Evolutionary conservation across 2,113 vertebrate genomes (phyloP).

Genomic region (Globicephala melas): DNA sequence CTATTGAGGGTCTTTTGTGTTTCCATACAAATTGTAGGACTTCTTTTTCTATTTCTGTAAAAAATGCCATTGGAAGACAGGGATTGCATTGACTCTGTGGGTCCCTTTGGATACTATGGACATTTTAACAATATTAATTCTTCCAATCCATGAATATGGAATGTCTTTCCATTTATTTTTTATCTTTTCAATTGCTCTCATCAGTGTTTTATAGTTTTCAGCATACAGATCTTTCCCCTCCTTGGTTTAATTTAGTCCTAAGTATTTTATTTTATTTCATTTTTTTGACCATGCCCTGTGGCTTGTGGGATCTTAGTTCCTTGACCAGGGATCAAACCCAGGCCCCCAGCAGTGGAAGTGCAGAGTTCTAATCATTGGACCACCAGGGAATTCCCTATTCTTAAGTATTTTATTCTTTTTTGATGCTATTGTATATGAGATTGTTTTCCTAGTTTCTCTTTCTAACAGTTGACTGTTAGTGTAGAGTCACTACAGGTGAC

Average conservation of each 20-base stretch:
- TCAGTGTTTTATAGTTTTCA: background rate
- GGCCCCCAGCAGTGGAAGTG: no score
- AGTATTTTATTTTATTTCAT: background rate
- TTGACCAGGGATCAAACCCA: no score
- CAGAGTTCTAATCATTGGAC: no score
- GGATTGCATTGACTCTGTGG: background rate
- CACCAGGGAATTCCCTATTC: no score
- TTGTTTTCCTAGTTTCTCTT: background rate
- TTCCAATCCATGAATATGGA: background rate
- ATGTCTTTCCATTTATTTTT: background rate
- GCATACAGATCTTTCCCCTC: background rate
- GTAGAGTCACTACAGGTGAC: background rate
- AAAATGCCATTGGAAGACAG: background rate
- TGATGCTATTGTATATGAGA: background rate
- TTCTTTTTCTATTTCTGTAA: background rate
- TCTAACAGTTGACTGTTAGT: background rate
- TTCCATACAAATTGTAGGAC: background rate
- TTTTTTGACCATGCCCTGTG: no score
- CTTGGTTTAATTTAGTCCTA: background rate
- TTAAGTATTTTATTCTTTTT: background rate
- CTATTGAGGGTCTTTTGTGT: background rate
- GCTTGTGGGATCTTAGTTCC: no score
- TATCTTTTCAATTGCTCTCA: background rate
- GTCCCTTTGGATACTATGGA: background rate
- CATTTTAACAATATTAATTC: background rate